Conservation (phyloP, 30 jellyfish, hydroid and myxozoan genomes). For the Turritopsis dohrnii region DNA sequence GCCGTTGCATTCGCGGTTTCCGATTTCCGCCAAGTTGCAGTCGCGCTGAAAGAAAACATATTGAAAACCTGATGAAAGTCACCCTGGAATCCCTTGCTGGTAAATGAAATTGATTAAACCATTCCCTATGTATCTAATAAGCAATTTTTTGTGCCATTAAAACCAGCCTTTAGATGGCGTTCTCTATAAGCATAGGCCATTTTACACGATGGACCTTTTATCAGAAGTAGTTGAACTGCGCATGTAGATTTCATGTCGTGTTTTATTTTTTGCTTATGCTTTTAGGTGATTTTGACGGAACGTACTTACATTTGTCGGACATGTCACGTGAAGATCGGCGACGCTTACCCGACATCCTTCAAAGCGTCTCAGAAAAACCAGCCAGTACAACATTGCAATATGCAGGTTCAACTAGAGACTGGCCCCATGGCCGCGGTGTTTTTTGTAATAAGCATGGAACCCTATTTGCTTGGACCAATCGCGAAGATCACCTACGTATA, state of each 20-base stretch:
- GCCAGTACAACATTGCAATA: background rate
- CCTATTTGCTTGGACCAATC: constrained; percentile 49
- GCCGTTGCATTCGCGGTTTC: constrained; percentile 33
- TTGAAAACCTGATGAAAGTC: constrained; percentile 8
- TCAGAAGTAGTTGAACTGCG: too few relatives aligned
- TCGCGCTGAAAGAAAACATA: constrained; percentile 39
- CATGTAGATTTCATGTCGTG: too few relatives aligned
- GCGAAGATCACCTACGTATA: constrained; percentile 68
- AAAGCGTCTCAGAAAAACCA: constrained; percentile 25
- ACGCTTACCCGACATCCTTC: constrained; percentile 23
- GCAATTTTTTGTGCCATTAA: background rate
- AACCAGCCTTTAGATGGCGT: too few relatives aligned
- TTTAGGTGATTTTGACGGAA: constrained; percentile 30
- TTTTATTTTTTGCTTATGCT: too few relatives aligned
- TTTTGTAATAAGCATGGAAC: background rate
- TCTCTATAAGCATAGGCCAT: too few relatives aligned
- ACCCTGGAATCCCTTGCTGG: constrained; percentile 26
- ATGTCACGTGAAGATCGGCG: constrained; percentile 5
- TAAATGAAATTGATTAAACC: background rate
- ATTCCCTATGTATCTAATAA: background rate
- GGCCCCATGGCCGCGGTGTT: constrained; percentile 48
- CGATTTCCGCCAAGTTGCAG: constrained; percentile 49
- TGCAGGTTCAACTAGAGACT: constrained; percentile 40
- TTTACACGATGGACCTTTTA: too few relatives aligned
- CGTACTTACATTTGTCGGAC: constrained; percentile 21